Evolutionary conservation across 2,113 vertebrate species (phyloP).

Genomic region (Mus musculus): DNA sequence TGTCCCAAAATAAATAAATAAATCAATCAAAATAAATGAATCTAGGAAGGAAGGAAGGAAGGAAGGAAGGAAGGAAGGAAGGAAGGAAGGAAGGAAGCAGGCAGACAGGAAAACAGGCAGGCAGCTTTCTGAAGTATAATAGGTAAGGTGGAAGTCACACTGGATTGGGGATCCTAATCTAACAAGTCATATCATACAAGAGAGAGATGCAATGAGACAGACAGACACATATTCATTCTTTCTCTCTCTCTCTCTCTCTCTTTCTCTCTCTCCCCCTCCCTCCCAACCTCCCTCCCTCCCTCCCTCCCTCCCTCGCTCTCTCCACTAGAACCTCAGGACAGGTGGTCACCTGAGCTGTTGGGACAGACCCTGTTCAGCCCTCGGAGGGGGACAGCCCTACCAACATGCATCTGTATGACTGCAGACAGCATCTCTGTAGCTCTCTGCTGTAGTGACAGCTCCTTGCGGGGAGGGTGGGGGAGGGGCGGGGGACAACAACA

Average conservation of each 20-base stretch:
- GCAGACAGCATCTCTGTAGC: fast-evolving
- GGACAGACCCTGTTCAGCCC: background rate
- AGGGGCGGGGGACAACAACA: too few relatives aligned
- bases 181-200: too few relatives aligned
- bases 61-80: background rate
- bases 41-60: background rate
- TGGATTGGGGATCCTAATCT: too few relatives aligned
- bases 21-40: background rate
- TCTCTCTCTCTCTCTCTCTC: too few relatives aligned
- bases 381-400: too few relatives aligned
- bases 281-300: too few relatives aligned
- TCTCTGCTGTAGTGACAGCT: background rate
- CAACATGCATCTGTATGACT: background rate
- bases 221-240: too few relatives aligned
- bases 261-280: too few relatives aligned
- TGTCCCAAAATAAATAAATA: background rate
- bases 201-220: fast-evolving
- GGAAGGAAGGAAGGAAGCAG: background rate
- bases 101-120: background rate
- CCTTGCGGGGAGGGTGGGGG: background rate
- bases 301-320: fast-evolving
- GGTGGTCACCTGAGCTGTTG: background rate
- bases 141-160: background rate
- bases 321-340: background rate
- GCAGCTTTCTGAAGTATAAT: background rate